Percentiles rank a stretch among this genome's conserved stretches.
phyloP scores from a whole-genome alignment of 2,888 invertebrate genomes.

The Lamellibrachia satsuma region DNA sequence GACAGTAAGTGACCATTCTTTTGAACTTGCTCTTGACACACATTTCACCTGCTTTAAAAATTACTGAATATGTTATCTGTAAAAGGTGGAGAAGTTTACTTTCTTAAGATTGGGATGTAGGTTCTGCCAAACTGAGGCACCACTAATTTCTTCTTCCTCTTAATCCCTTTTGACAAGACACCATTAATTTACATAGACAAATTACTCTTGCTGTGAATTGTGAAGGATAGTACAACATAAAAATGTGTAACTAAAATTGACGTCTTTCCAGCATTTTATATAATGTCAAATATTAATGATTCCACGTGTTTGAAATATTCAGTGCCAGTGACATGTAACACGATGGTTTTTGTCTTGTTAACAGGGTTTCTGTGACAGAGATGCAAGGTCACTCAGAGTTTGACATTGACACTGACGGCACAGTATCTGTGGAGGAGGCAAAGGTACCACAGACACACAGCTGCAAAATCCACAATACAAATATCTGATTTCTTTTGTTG shows the following conservation, averaged over 20 bases:
- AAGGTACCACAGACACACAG: slow-evolving; percentile 60
- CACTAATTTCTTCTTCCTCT: neutral
- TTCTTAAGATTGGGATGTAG: neutral
- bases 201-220: neutral
- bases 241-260: neutral
- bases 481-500: neutral
- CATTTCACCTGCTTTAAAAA: neutral
- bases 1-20: slow-evolving; percentile 28
- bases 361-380: slow-evolving; percentile 54
- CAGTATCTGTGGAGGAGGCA: slow-evolving; percentile 87
- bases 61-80: neutral
- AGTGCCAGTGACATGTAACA: neutral
- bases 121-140: neutral
- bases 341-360: neutral
- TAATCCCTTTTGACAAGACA: neutral
- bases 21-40: neutral
- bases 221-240: neutral
- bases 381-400: slow-evolving; percentile 77
- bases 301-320: neutral
- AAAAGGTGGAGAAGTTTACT: neutral
- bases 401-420: slow-evolving; percentile 89
- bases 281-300: neutral
- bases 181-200: neutral
- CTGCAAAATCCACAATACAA: neutral
- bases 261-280: neutral